These are phyloP conservation scores for Pelvicachromis taeniatus DNA, from an alignment of 2,113 vertebrate genomes.

Conservation along the genomic window DNA sequence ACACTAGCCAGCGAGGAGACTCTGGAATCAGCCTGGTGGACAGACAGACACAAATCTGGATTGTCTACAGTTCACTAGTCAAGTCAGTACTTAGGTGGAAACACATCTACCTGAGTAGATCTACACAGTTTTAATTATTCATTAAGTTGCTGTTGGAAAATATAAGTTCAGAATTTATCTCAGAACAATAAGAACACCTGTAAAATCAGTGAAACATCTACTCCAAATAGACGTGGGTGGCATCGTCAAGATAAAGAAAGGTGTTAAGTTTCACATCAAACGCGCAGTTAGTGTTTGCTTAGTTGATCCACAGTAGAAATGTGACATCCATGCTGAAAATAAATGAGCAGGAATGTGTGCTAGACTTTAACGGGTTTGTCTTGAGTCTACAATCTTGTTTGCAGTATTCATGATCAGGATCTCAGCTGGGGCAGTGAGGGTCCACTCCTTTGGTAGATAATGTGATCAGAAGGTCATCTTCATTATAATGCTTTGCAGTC, in stretches of 20 bases:
- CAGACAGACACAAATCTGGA: neutral
- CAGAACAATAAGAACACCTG: neutral
- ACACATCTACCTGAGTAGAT: neutral
- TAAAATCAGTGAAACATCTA: neutral
- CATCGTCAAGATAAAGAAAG: neutral
- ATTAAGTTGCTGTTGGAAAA: neutral
- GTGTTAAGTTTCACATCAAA: neutral
- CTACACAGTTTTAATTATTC: neutral
- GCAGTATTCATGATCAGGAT: neutral
- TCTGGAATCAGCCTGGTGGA: constrained; percentile 40
- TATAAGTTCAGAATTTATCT: neutral
- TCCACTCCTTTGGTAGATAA: neutral
- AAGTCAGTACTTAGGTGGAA: neutral
- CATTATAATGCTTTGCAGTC: neutral
- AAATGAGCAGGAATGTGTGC: neutral
- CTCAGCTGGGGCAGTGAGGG: neutral
- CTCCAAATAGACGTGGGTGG: neutral
- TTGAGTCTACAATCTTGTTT: neutral
- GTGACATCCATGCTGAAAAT: neutral
- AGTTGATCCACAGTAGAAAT: neutral
- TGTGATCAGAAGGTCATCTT: neutral
- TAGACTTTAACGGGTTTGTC: neutral
- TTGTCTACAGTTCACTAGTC: neutral
- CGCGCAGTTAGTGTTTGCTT: neutral
- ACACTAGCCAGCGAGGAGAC: constrained; percentile 56